Evolutionary conservation across 2,113 vertebrate genomes (phyloP).

Genomic region (Polyodon spathula): DNA sequence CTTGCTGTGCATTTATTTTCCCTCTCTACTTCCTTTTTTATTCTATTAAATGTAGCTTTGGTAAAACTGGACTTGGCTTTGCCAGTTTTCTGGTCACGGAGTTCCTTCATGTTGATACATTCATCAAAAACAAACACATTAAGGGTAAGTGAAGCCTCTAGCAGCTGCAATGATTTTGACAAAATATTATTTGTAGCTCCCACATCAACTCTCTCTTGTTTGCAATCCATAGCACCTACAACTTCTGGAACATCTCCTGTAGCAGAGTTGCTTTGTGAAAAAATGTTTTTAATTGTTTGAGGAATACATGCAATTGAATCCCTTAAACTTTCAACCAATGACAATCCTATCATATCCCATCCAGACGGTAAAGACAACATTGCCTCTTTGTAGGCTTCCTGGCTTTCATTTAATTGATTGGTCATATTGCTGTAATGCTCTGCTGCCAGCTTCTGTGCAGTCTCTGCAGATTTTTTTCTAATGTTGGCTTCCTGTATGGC

Average conservation of each 20-base stretch:
- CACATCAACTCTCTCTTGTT: neutral
- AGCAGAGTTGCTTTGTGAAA: too few species aligned
- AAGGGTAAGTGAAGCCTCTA: neutral
- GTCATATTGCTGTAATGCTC: neutral
- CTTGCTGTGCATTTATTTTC: neutral
- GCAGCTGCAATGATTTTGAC: neutral
- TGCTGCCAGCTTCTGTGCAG: neutral
- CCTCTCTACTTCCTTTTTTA: neutral
- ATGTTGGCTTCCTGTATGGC: neutral
- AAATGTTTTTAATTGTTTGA: too few species aligned
- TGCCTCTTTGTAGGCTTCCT: neutral
- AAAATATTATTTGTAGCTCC: neutral
- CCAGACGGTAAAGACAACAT: neutral
- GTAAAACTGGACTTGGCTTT: neutral
- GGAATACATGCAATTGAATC: too few species aligned
- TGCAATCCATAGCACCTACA: too few species aligned
- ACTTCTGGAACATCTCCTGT: too few species aligned
- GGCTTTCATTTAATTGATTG: slow-evolving; percentile 4
- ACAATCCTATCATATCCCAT: neutral
- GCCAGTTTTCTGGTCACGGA: neutral
- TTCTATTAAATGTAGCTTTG: neutral
- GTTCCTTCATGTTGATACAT: neutral
- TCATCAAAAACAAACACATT: neutral
- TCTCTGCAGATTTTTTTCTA: neutral
- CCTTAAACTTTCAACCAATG: too few species aligned